A percentile compares a stretch with the other conserved stretches of the same genome.
These are phyloP conservation scores for Rachycentron canadum DNA, from an alignment of 2,797 vertebrate species.

Conservation along the genomic window DNA sequence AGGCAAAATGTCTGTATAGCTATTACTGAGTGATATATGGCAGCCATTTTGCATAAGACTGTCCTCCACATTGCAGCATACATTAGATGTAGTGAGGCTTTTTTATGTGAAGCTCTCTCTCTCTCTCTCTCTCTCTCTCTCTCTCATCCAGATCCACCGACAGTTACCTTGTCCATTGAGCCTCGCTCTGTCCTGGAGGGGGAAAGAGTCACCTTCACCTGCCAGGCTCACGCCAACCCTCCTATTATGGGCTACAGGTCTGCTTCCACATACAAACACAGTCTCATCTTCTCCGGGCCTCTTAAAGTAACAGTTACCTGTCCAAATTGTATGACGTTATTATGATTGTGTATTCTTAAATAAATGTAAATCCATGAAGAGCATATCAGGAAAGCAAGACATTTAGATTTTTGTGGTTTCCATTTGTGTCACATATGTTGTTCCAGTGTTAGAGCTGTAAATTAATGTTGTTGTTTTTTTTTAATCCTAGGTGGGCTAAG, in stretches of 20 bases:
- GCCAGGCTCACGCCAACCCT: slow-evolving; percentile 94
- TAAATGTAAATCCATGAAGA: not conserved
- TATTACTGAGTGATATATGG: slow-evolving; percentile 31
- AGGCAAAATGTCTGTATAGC: slow-evolving; percentile 31
- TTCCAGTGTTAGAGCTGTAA: not conserved
- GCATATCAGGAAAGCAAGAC: not conserved
- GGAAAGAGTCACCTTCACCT: slow-evolving; percentile 93
- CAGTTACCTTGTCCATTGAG: slow-evolving; percentile 94
- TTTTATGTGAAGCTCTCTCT: slow-evolving; percentile 29
- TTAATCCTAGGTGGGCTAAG: slow-evolving; percentile 91
- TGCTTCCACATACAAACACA: slow-evolving; percentile 27
- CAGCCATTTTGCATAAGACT: slow-evolving; percentile 52
- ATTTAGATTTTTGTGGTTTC: not conserved
- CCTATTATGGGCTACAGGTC: slow-evolving; percentile 96
- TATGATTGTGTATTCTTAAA: not conserved
- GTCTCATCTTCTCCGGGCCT: not conserved
- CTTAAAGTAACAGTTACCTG: not conserved
- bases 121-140: slow-evolving; percentile 6
- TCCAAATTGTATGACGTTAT: not conserved
- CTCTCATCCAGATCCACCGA: slow-evolving; percentile 87
- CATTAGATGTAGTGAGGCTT: slow-evolving; percentile 21
- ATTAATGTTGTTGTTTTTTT: not conserved
- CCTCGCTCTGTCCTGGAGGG: slow-evolving; percentile 96
- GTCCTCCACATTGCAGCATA: slow-evolving; percentile 44
- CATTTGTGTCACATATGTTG: not conserved